Evolutionary conservation across 2,797 vertebrate species (phyloP).

Genomic region (Catostomus latipinnis): DNA sequence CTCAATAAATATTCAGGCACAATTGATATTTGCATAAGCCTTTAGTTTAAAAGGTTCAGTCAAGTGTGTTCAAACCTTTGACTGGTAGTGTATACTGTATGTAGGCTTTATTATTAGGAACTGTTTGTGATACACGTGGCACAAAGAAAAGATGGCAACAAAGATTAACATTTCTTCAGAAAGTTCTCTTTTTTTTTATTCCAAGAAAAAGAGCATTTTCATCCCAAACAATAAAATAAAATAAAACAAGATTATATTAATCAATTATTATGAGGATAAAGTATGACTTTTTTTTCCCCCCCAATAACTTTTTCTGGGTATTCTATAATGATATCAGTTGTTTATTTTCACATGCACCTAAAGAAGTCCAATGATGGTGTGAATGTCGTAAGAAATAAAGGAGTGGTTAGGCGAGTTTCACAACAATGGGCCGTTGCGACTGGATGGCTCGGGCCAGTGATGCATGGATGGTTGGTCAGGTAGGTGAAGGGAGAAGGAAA

Average conservation of each 20-base stretch:
- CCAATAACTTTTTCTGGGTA: slow-evolving; percentile 70
- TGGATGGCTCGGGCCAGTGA: slow-evolving; percentile 38
- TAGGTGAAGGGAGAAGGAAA: slow-evolving; percentile 46
- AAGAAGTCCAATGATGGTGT: slow-evolving; percentile 80
- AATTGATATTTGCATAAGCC: too few relatives aligned
- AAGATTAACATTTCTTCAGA: slow-evolving; percentile 70
- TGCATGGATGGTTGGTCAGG: slow-evolving; percentile 34
- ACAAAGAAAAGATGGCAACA: slow-evolving; percentile 15
- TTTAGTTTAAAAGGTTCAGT: too few relatives aligned
- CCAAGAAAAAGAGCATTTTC: slow-evolving; percentile 76
- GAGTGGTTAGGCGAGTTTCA: slow-evolving; percentile 56
- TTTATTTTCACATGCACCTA: slow-evolving; percentile 86
- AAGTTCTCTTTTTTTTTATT: slow-evolving; percentile 86
- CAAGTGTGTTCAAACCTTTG: too few relatives aligned
- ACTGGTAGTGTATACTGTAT: too few relatives aligned
- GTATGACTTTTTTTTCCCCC: slow-evolving; percentile 79
- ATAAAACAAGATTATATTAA: slow-evolving; percentile 87
- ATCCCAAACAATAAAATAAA: slow-evolving; percentile 83
- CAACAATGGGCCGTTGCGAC: slow-evolving; percentile 64
- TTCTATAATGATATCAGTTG: slow-evolving; percentile 80
- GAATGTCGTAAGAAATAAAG: slow-evolving; percentile 63
- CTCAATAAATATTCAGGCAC: too few relatives aligned
- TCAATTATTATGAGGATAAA: slow-evolving; percentile 83
- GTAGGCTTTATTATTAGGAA: not conserved
- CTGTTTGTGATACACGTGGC: not conserved